Base-by-base conservation (phyloP, 2,888 invertebrate species). In the Cerceris ruficornis region DNA sequence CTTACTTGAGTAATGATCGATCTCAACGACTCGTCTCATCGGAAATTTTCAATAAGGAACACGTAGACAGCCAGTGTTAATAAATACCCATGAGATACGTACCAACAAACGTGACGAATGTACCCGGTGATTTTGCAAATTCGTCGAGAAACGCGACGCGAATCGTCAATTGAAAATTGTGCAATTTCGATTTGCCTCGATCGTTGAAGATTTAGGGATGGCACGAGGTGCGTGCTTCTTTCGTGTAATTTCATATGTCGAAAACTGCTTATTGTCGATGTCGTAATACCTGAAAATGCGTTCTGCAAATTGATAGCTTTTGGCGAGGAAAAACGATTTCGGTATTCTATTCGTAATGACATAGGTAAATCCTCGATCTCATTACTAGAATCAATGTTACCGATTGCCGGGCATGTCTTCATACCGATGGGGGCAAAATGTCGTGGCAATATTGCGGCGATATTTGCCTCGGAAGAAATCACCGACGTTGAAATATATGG, bases 91-190 rank as follows among this genome's bases (percentile, higher is more conserved):
- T 9, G 42, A 43, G 59, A 60, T 59, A 54, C 55, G 61, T 42
- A 49, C 54, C 49, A 43, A 62, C 58, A 14, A 46, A 39, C 15
- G 13, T 28, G 17, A 42, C 41, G 43, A 62, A 14, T 41, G 15
- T n/a, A 42, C 11, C 62, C 62, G 11, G 42, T 75, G 59, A 41
- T 70, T 65, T 69, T 54, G 67, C 14, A 55, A 49, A 67, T 59
- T 50, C 8, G 41, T 9, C 67, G 67, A 58, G 28, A 58, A 66
- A 67, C 67, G 58, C 72, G 67, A 72, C 41, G 41, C n/a, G 74
- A 75, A 70, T 68, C 61, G 66, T 14, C 62, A 62, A 68, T 68
- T 54, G 62, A 54, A 73, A 68, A 69, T 64, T 73, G 75, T 41
- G 54, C 67, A 62, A 76, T 68, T 68, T 41, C 72, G 61, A 61